Percentiles rank a stretch among this genome's conserved stretches.
phyloP scores from a whole-genome alignment of 2,113 vertebrate species.

The Apodemus speciosus region DNA sequence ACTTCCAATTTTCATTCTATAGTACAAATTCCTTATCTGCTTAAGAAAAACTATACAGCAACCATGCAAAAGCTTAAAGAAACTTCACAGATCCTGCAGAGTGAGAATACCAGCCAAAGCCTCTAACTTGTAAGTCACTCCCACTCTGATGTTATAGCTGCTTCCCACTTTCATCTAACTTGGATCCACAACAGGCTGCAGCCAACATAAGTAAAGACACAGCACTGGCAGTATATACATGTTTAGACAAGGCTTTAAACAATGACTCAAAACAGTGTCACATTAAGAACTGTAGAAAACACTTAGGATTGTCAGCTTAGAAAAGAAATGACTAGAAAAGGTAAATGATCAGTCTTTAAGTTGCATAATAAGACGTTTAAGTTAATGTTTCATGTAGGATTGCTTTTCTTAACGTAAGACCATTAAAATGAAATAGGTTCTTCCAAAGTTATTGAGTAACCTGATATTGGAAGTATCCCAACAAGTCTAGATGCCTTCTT shows the following conservation, averaged over 20 bases:
- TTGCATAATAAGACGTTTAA: conserved; percentile 16
- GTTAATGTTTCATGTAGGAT: conserved; percentile 4
- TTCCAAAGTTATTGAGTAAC: background rate
- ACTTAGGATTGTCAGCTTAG: background rate
- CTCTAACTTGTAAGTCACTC: background rate
- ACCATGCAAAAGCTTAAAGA: conserved; percentile 10
- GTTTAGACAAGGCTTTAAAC: conserved; percentile 53
- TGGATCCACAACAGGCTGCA: background rate
- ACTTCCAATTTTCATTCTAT: conserved; percentile 15
- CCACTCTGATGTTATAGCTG: conserved; percentile 23
- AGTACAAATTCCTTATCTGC: conserved; percentile 2
- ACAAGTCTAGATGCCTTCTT: background rate
- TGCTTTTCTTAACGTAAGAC: background rate
- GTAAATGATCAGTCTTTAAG: conserved; percentile 7
- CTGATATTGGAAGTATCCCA: background rate
- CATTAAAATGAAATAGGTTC: background rate
- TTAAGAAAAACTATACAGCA: conserved; percentile 21
- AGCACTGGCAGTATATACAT: background rate
- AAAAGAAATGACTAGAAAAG: background rate
- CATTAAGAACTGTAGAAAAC: conserved; percentile 17
- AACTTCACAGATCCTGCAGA: background rate
- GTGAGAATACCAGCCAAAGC: conserved; percentile 4
- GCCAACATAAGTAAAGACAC: background rate
- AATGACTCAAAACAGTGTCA: conserved; percentile 51
- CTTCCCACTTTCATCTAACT: conserved; percentile 22